Base-by-base conservation (phyloP, 2,888 invertebrate species). In the Creontiades dilutus region DNA sequence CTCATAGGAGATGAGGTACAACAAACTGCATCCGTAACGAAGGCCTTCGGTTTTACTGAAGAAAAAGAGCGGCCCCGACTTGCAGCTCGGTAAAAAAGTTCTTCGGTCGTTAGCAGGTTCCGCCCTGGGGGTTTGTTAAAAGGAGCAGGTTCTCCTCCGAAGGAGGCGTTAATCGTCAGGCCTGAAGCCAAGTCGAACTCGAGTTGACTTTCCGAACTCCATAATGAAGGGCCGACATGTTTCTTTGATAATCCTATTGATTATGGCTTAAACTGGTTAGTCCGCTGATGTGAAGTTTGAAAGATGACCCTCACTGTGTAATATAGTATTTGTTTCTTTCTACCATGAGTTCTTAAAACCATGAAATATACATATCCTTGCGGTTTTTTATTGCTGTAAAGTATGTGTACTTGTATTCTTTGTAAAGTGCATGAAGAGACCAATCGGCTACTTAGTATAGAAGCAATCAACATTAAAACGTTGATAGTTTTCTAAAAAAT, bases 11-110 rank as follows among this genome's bases (percentile, higher is more conserved):
- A 46, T 27, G 76, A 37, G 46, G 37, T 7, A 46, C 47, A 16
- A 78, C 78, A 11, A 78, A 46, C 78, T 78, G 78, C 78, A 78
- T 78, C 47, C 46, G 78, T 78, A 78, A 78, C 78, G 78, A 78
- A 78, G 78, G 19, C 78, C 78, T 78, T 78, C 46, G 78, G 47
- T 46, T 47, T 19, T 37, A 46, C 37, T 37, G 37, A 37, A 37
- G 78, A 78, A 78, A 78, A 78, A 28, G n/a, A n/a, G 7, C 19
- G 28, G n/a, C 16, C 14, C 78, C 37, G 78, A 16, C 19, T 48
- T 46, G 78, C 37, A 3, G 46, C 37, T 47, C 19, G 19, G 46
- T 46, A 78, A 78, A 78, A 78, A 78, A 78, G 78, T 37, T 47
- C 78, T n/a, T 12, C 57, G 19, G 78, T 78, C 47, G 78, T 78